Evolutionary conservation across 2,113 vertebrate genomes (phyloP).

Genomic region (Neotragus pygmaeus): DNA sequence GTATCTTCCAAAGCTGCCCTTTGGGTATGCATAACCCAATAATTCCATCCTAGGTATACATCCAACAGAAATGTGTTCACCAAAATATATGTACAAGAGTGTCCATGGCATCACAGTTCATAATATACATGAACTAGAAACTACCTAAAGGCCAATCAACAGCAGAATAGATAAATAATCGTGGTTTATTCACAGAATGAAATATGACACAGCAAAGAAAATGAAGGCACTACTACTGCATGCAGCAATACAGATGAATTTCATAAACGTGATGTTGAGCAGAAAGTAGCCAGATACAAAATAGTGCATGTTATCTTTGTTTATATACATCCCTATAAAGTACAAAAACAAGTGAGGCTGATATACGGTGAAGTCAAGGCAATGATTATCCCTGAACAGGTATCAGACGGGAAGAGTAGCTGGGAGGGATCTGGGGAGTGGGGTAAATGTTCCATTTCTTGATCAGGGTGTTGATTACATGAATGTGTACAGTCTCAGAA

Average conservation of each 20-base stretch:
- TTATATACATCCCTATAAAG: background rate
- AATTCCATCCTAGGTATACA: background rate
- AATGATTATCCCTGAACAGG: background rate
- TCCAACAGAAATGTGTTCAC: background rate
- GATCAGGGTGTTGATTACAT: background rate
- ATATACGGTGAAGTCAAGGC: background rate
- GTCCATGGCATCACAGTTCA: background rate
- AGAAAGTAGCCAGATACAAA: background rate
- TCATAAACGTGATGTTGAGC: background rate
- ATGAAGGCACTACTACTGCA: background rate
- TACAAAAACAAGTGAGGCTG: background rate
- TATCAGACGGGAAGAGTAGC: background rate
- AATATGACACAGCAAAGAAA: background rate
- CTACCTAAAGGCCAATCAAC: background rate
- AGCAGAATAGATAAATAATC: background rate
- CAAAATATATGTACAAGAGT: background rate
- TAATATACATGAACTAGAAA: background rate
- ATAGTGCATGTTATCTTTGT: background rate
- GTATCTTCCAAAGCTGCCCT: background rate
- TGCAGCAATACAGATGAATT: background rate
- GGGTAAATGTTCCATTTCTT: background rate
- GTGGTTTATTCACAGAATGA: background rate
- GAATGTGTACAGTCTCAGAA: background rate
- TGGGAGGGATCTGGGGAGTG: background rate
- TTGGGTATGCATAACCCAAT: background rate